Conservation (phyloP, 2,888 invertebrate genomes). For the Drosophila kanekoi region DNA sequence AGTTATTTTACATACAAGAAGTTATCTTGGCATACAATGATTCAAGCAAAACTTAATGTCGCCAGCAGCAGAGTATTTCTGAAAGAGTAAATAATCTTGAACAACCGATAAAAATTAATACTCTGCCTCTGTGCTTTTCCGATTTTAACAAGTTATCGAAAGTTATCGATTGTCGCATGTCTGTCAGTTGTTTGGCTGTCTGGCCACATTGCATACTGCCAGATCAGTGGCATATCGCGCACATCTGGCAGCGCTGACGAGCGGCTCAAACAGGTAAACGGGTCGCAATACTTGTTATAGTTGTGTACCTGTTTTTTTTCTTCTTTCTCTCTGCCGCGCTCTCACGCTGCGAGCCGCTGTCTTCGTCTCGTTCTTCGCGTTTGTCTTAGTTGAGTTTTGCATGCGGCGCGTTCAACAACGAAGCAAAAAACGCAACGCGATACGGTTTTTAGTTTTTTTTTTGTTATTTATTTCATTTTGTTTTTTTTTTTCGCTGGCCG, state of each 20-base stretch:
- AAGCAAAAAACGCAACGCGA: slow-evolving; percentile 35
- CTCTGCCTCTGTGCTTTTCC: no score
- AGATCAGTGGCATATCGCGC: slow-evolving; percentile 15
- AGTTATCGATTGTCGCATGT: neutral
- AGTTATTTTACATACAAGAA: no score
- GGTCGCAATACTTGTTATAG: slow-evolving; percentile 53
- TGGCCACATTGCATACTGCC: slow-evolving; percentile 17
- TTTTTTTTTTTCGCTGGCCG: neutral
- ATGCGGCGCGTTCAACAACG: slow-evolving; percentile 63
- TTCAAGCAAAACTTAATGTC: no score
- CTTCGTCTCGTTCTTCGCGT: slow-evolving; percentile 17
- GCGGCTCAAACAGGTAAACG: slow-evolving; percentile 49
- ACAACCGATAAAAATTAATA: no score
- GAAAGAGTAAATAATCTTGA: neutral
- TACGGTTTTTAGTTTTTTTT: slow-evolving; percentile 25
- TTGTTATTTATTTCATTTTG: slow-evolving; percentile 12
- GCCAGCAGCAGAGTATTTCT: no score
- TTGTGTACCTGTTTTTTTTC: slow-evolving; percentile 59
- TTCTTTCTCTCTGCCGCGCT: slow-evolving; percentile 24
- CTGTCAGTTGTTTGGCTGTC: neutral
- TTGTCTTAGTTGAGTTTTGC: slow-evolving; percentile 59
- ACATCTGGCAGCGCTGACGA: slow-evolving; percentile 31
- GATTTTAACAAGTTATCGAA: neutral
- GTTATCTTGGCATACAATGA: no score
- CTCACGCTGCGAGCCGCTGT: slow-evolving; percentile 19